Base-by-base conservation (phyloP, 1,140 invertebrate species). In the Heterodera schachtii region DNA sequence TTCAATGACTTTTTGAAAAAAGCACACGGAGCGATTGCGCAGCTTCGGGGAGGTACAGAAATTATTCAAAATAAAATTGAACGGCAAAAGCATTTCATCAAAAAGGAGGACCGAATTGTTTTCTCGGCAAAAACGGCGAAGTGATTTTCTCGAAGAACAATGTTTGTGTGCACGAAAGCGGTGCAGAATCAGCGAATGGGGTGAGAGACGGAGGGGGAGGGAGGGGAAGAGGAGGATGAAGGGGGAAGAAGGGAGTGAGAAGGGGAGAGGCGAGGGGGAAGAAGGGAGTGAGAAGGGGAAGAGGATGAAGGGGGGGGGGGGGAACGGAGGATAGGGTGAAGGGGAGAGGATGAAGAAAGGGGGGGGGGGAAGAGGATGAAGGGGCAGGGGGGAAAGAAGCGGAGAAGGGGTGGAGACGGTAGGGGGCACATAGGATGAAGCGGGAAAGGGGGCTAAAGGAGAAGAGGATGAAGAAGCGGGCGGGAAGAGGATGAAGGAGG, bases 81-180 rank as follows among this genome's bases (percentile, higher is more conserved):
- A 41, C 44, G 6, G 9, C 44, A 8, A 70, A 46, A 43, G 52
- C 43, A 13, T 19, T 41, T 31, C 21, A 2, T 44, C 8, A 71
- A 71, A 71, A 71, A 89, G 88, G 89, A 9, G 81, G 70, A 19
- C 82, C 82, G 80, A 88, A 84, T 67, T 85, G 80, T 67, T 89
- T 89, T 76, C 67, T 88, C 60, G 88, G 88, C 31, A 88, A 87
- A 81, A 85, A 89, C 75, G 88, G 88, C 16, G 88, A 89, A 57
- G 83, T 90, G 41, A 84, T 89, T 21, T 89, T 84, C 79, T 90
- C 88, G 8, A 93, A 93, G 86, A 98, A 97, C 90, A 97, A 98
- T 91, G 95, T 97, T 11, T 98, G 96, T 91, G 95, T 98, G 43
- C 96, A 98, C 92, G 95, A 95, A 3, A 94, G 95, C 49, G 57